Evolutionary conservation across 2,888 invertebrate genomes (phyloP), one percentile per base, ranked within the genome.

Genomic region (Zygogramma bicolorata): DNA sequence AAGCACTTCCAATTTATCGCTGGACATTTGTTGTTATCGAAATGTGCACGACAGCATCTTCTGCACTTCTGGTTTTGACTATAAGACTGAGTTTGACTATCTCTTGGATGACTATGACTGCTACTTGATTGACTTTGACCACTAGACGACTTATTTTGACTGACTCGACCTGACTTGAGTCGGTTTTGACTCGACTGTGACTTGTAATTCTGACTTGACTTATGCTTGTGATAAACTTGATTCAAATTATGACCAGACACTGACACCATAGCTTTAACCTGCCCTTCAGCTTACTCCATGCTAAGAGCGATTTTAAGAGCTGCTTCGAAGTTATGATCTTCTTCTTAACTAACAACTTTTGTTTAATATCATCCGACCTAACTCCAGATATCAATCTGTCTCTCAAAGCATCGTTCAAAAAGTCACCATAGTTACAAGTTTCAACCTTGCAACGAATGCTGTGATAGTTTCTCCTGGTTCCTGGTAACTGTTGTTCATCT

Each of bases 401-500:
- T 59, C 71, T 58, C 31, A 67, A 68, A 0, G 77, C 78, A 34
- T 80, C 75, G 5, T 77, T 72, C 25, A 81, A 65, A 76, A 79
- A 82, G 3, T 53, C 22, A 13, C n/a, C n/a, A n/a, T 72, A 8
- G 82, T 75, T n/a, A 78, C 27, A 4, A 68, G 75, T 62, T 78
- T 81, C 20, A 83, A 58, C 22, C 71, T 75, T 8, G 77, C 73
- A 71, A 67, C 42, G 79, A 79, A 68, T 73, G 46, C 10, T 61
- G 40, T 65, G 25, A 68, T 61, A 53, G 65, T 65, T 46, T 71
- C 74, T 6, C 25, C 31, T 18, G 67, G 22, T 59, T 77, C 74
- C 69, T 81, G 34, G 34, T 34, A 34, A 34, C 34, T 80, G 31
- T 69, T 82, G 80, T 65, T 75, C 75, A 61, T 77, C 81, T n/a